Conservation (phyloP, 2,888 invertebrate species). For the Drosophila infuscata region DNA sequence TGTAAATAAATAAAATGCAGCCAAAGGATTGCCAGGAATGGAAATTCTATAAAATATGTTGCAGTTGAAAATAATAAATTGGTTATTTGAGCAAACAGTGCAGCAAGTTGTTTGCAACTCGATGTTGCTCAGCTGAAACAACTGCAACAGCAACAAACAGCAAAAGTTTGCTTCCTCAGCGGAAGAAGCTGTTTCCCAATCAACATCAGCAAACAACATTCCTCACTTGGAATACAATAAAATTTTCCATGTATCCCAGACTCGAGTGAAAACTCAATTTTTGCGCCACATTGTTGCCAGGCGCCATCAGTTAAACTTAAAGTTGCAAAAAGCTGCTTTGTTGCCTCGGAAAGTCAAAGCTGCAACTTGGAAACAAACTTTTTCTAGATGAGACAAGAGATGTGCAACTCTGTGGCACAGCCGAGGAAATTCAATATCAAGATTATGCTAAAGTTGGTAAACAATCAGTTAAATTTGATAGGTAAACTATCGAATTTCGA, state of each 20-base stretch:
- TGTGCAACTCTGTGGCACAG: background rate
- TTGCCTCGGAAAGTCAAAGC: background rate
- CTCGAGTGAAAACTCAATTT: background rate
- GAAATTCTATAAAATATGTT: background rate
- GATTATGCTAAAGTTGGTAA: background rate
- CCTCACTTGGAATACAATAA: background rate
- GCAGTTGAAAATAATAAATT: background rate
- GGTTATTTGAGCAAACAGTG: background rate
- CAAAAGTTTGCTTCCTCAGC: background rate
- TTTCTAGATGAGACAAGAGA: background rate
- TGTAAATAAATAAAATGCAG: background rate
- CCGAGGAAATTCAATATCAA: background rate
- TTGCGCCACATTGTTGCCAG: background rate
- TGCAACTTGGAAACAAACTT: background rate
- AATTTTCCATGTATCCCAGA: too few relatives aligned
- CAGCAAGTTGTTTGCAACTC: background rate
- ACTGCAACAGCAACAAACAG: background rate
- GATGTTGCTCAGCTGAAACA: background rate
- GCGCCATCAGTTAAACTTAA: background rate
- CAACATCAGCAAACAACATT: background rate
- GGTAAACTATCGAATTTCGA: background rate
- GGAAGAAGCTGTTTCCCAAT: background rate
- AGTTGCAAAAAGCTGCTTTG: background rate
- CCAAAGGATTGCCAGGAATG: slow-evolving; percentile 7
- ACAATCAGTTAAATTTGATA: background rate